Conservation (phyloP, 2,113 vertebrate genomes). For the Microcebus lehilahytsara region DNA sequence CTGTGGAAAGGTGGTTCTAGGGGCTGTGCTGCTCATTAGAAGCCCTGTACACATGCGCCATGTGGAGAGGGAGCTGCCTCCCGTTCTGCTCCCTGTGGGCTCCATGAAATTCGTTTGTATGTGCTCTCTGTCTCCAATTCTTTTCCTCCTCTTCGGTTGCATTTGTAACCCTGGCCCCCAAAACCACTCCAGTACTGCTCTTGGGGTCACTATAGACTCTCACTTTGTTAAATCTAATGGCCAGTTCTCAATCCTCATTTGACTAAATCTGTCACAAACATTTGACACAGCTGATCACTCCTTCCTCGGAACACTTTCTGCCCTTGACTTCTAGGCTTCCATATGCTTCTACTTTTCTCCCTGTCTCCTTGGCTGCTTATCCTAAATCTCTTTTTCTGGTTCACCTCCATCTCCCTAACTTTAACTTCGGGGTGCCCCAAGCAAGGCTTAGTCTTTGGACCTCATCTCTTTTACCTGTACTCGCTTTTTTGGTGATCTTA, state of each 20-base stretch:
- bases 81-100: background rate
- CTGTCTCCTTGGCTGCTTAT: background rate
- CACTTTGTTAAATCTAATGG: background rate
- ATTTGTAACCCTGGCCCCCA: background rate
- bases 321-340: background rate
- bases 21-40: background rate
- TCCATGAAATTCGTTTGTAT: background rate
- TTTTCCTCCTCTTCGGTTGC: background rate
- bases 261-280: background rate
- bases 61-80: accelerated
- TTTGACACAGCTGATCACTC: background rate
- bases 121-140: background rate
- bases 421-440: background rate
- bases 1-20: too few species aligned
- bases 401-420: background rate
- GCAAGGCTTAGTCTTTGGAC: background rate
- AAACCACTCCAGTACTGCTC: background rate
- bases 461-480: background rate
- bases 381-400: background rate
- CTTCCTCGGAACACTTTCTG: background rate
- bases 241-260: background rate
- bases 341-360: background rate
- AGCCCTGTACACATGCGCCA: accelerated
- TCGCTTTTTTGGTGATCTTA: background rate
- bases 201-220: background rate